Conservation (phyloP, 2,888 invertebrate genomes). For the Rhodophaea formosa region DNA sequence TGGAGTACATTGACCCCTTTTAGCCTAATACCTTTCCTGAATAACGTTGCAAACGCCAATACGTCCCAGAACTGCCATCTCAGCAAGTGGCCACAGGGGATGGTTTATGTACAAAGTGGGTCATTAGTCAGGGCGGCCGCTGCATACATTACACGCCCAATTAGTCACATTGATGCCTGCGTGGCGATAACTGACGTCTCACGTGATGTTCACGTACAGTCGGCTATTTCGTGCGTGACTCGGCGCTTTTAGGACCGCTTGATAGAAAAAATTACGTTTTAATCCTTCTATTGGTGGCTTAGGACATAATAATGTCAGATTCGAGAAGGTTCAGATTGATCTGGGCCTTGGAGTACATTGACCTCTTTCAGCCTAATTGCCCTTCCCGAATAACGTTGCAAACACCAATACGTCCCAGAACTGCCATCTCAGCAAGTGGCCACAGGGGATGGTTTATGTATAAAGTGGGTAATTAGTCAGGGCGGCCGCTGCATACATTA, state of each 20-base stretch:
- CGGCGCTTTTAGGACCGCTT: background rate
- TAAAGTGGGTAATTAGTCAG: slow-evolving; percentile 61
- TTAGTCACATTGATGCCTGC: slow-evolving; percentile 70
- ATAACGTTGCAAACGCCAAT: background rate
- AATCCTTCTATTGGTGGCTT: no score
- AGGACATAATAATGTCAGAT: no score
- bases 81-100: slow-evolving; percentile 38
- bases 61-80: slow-evolving; percentile 27
- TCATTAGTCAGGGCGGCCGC: slow-evolving; percentile 62
- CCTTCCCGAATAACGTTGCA: background rate
- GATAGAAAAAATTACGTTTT: no score
- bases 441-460: slow-evolving; percentile 42
- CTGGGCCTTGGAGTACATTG: no score
- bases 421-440: slow-evolving; percentile 32
- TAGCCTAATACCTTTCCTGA: background rate
- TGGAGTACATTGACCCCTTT: background rate
- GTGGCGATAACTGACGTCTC: slow-evolving; percentile 58
- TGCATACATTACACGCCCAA: slow-evolving; percentile 71
- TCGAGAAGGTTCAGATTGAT: no score
- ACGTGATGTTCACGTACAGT: background rate
- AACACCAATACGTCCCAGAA: slow-evolving; percentile 14
- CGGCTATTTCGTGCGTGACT: background rate
- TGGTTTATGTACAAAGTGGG: slow-evolving; percentile 41
- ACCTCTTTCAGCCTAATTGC: background rate
- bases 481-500: slow-evolving; percentile 63